Base-by-base conservation (phyloP, 2,113 vertebrate genomes). In the Rhinogobius similis region DNA sequence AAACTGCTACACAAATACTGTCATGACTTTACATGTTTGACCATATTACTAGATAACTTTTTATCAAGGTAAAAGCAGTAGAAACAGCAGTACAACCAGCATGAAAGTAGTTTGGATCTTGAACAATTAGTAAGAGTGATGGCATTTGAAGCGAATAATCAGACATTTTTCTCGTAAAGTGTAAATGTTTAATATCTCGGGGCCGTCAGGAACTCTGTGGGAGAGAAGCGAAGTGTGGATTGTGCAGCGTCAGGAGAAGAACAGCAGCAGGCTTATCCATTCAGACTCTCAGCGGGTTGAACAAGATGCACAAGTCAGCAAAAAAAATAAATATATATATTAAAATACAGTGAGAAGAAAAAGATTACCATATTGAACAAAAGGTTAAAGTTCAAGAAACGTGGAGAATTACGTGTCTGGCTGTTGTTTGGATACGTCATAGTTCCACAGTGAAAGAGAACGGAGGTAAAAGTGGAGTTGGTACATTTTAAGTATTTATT, bases 201-300 rank as follows among this genome's bases (percentile, higher is more conserved):
- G 8, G 20, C 58, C 29, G 10, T 36, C 29, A 36, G 58, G 29
- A 61, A 38, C 29, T 36, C 58, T 38, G 29, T 5, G 20, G 29
- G 58, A 38, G 58, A 11, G 29, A 61, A 36, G 58, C 58, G 3
- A n/a, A n/a, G 29, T 61, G 58, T 61, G 58, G 29, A 61, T 36
- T 20, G 10, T 61, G 58, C 58, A 36, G 3, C 18, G 58, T 61
- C 58, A 61, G 58, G 27, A 36, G 58, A 61, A 61, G 29, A 36
- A 36, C 18, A n/a, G 32, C 29, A 6, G 58, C 18, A 38, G 58
- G 18, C 27, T 61, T 61, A 36, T 36, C 29, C 27, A 59, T 20
- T 59, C 56, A 59, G 8, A 59, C 27, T 59, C 56, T 59, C 56
- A 61, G 29, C 29, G 58, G 58, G 32, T 61, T 3, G 16, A 9